phyloP scores from a whole-genome alignment of 2,113 vertebrate genomes.

The Rynchops niger region DNA sequence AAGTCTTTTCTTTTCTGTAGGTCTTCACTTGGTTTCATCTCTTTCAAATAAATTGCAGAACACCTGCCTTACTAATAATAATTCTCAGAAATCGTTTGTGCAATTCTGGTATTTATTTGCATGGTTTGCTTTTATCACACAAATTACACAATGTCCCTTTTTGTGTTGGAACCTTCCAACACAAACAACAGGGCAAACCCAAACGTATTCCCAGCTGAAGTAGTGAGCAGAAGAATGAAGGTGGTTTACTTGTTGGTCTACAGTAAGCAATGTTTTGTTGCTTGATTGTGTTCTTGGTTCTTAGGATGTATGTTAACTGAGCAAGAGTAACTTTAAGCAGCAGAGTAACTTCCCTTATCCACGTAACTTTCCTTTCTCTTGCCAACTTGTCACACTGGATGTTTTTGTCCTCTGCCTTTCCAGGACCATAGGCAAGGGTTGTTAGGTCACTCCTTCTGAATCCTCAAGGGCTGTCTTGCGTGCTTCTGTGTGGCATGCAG shows the following conservation, averaged over 20 bases:
- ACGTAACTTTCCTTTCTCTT: not conserved
- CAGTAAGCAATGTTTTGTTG: not conserved
- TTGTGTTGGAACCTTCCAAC: not conserved
- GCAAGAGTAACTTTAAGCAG: not conserved
- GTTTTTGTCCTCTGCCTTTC: not conserved
- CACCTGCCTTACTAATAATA: not conserved
- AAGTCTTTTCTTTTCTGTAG: not conserved
- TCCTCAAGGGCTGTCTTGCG: not conserved
- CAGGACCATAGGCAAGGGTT: not conserved
- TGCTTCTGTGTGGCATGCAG: not conserved
- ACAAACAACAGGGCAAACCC: not conserved
- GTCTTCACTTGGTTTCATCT: not conserved
- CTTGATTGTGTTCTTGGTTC: not conserved
- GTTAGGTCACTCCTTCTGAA: not conserved
- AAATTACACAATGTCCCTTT: not conserved
- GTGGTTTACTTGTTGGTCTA: not conserved
- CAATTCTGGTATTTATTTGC: conserved; percentile 7
- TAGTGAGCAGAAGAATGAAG: not conserved
- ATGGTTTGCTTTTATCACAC: not conserved
- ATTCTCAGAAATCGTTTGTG: conserved; percentile 5
- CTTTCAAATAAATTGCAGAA: not conserved
- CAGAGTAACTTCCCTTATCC: not conserved
- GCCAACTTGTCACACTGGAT: not conserved
- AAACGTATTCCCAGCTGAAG: not conserved
- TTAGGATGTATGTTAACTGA: not conserved